Percentiles rank a stretch among this genome's conserved stretches.
Evolutionary conservation across 92 coral and sea anemone genomes (phyloP).

Genomic region (Actinostola sp.): DNA sequence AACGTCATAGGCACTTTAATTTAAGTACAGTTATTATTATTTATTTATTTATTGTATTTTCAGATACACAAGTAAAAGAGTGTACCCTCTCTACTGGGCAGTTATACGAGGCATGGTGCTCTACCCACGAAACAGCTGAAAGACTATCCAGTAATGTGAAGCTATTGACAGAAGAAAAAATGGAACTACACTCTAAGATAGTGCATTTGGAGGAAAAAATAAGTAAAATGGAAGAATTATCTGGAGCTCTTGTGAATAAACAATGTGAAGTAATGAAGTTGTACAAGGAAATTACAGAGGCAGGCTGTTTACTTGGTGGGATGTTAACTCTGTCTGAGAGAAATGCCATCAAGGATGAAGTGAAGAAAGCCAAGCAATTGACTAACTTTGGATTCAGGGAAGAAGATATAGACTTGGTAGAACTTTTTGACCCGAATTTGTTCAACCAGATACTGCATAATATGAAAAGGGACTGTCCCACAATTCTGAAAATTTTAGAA

Average conservation of each 20-base stretch:
- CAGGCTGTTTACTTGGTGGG: constrained; percentile 44
- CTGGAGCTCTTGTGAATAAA: not conserved
- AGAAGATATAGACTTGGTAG: constrained; percentile 25
- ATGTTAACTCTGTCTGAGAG: constrained; percentile 56
- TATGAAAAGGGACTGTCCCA: constrained; percentile 40
- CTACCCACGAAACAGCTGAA: too few relatives aligned
- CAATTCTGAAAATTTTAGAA: constrained; percentile 45
- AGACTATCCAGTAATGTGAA: too few relatives aligned
- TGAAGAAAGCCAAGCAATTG: constrained; percentile 1
- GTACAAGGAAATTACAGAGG: constrained; percentile 3
- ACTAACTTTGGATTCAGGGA: constrained; percentile 42
- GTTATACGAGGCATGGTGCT: too few relatives aligned
- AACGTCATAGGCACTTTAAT: too few relatives aligned
- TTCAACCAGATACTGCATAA: constrained; percentile 17
- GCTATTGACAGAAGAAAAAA: too few relatives aligned
- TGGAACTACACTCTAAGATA: too few relatives aligned
- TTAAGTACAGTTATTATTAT: too few relatives aligned
- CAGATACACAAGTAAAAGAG: too few relatives aligned
- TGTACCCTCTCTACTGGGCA: too few relatives aligned
- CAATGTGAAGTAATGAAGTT: constrained; percentile 8
- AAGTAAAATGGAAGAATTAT: constrained; percentile 2
- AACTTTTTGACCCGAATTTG: constrained; percentile 22
- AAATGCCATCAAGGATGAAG: constrained; percentile 31
- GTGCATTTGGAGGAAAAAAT: too few relatives aligned
- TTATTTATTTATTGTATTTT: too few relatives aligned